Conservation (phyloP, 2,797 vertebrate genomes). For the Leptoclinus maculatus region DNA sequence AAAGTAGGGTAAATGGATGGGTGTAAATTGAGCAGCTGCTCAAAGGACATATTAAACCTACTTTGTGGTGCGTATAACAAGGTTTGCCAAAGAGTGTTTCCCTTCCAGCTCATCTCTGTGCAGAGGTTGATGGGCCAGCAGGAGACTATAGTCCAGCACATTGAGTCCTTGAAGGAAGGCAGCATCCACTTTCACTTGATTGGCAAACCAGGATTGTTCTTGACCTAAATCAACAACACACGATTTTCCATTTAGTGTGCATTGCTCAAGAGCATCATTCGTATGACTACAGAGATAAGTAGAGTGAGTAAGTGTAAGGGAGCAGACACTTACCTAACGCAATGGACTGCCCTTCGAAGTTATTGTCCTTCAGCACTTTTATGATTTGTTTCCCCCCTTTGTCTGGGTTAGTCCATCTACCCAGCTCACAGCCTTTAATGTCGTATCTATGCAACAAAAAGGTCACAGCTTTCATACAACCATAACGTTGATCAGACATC, state of each 20-base stretch:
- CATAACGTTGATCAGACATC: background rate
- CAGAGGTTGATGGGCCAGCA: constrained; percentile 83
- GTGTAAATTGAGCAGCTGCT: background rate
- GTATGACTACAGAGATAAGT: background rate
- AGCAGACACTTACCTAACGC: constrained; percentile 75
- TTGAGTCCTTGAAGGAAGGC: constrained; percentile 81
- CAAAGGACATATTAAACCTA: constrained; percentile 51
- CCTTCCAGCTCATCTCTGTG: constrained; percentile 77
- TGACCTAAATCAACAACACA: constrained; percentile 63
- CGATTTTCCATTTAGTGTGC: background rate
- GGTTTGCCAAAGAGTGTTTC: constrained; percentile 67
- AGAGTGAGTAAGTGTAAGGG: background rate
- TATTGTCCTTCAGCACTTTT: constrained; percentile 86
- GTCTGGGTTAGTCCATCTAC: constrained; percentile 81
- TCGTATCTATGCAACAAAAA: constrained; percentile 79
- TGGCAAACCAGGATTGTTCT: constrained; percentile 80
- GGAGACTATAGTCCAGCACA: constrained; percentile 87
- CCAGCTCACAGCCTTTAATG: constrained; percentile 86
- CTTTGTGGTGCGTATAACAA: constrained; percentile 76
- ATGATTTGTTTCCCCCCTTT: constrained; percentile 74
- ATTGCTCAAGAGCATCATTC: background rate
- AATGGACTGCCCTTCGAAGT: constrained; percentile 83
- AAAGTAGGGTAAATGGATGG: no score
- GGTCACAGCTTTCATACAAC: background rate
- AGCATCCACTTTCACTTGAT: constrained; percentile 81